phyloP scores from a whole-genome alignment of 2,888 invertebrate genomes.

The Rotaria macrura region DNA sequence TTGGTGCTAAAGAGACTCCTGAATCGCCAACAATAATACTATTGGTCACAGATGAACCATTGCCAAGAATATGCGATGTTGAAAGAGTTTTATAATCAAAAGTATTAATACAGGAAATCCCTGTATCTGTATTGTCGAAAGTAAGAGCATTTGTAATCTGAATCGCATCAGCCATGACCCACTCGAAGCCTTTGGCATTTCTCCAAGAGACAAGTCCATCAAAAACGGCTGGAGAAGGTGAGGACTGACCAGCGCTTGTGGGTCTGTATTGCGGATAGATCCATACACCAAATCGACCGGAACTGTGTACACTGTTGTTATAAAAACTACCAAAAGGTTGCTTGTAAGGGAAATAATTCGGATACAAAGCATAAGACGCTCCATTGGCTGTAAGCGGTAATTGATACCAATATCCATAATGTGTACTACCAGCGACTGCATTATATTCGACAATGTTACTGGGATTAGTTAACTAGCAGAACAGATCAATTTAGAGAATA shows the following conservation, averaged over 20 bases:
- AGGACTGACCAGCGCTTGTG: background rate
- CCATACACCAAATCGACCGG: conserved; percentile 32
- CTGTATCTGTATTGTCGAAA: conserved; percentile 34
- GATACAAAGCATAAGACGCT: conserved; percentile 2
- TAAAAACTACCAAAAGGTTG: conserved; percentile 28
- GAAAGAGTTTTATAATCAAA: background rate
- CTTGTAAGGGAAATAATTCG: conserved; percentile 23
- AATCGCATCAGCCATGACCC: conserved; percentile 40
- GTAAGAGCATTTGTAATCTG: conserved; percentile 40
- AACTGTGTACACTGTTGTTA: conserved; percentile 29
- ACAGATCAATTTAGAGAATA: background rate
- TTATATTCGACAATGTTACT: conserved; percentile 28
- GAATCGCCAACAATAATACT: conserved; percentile 27
- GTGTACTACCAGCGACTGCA: conserved; percentile 27
- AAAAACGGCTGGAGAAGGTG: conserved; percentile 21
- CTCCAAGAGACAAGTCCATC: conserved; percentile 41
- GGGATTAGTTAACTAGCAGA: conserved; percentile 31
- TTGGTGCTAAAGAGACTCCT: background rate
- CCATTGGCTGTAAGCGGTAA: conserved; percentile 21
- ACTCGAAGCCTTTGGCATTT: conserved; percentile 44
- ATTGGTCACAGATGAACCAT: conserved; percentile 20
- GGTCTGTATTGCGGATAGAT: conserved; percentile 30
- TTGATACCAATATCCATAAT: conserved; percentile 34
- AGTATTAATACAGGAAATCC: conserved; percentile 21
- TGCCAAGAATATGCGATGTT: no score